phyloP scores from a whole-genome alignment of 2,888 invertebrate genomes.

The Barypeithes pellucidus region DNA sequence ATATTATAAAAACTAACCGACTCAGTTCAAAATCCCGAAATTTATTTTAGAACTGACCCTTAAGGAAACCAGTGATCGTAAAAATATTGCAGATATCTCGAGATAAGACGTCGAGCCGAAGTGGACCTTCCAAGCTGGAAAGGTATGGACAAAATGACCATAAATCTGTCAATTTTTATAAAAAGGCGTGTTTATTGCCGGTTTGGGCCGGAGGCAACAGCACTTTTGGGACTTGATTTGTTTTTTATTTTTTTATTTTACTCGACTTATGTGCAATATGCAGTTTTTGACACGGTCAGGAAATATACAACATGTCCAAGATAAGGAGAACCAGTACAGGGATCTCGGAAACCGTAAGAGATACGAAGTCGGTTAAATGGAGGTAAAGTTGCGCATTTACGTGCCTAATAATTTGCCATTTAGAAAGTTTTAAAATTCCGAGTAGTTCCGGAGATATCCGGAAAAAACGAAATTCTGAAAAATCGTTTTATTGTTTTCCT shows the following conservation, averaged over 20 bases:
- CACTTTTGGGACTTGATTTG: conserved; percentile 11
- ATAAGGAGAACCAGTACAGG: no score
- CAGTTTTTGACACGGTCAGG: no score
- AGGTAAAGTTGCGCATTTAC: no score
- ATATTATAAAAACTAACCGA: background rate
- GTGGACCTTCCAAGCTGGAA: conserved; percentile 19
- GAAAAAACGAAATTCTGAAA: no score
- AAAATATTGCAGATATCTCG: conserved; percentile 25
- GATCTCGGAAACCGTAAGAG: no score
- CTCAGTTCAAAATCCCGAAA: background rate
- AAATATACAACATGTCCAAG: no score
- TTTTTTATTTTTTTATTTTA: conserved; percentile 10
- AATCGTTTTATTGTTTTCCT: no score
- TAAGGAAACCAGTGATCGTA: conserved; percentile 2
- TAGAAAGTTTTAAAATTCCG: no score
- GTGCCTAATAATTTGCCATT: no score
- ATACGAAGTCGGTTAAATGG: no score
- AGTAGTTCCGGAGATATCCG: no score
- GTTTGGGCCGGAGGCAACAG: conserved; percentile 8
- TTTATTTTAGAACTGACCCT: conserved; percentile 13
- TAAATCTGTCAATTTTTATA: conserved; percentile 30
- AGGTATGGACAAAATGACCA: conserved; percentile 16
- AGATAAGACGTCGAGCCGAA: conserved; percentile 10
- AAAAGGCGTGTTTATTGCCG: conserved; percentile 15
- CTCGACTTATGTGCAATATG: background rate